Conservation (phyloP, 1,140 invertebrate species). For the Caenorhabditis inopinata region DNA sequence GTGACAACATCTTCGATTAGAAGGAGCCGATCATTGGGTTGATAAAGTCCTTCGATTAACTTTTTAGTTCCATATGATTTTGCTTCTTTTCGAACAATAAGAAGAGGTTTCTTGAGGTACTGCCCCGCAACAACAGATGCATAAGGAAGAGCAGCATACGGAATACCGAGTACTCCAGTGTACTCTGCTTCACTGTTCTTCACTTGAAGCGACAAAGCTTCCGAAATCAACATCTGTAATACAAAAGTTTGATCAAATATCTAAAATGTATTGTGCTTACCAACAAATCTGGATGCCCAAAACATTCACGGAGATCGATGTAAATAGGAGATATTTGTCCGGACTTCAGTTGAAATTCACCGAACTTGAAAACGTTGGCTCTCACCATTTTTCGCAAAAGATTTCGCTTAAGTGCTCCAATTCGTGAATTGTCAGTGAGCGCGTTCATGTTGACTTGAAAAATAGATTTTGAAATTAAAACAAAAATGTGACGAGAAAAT, state of each 20-base stretch:
- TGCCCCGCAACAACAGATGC: constrained; percentile 72
- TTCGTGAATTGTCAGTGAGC: not conserved
- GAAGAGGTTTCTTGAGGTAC: constrained; percentile 76
- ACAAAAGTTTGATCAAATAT: not conserved
- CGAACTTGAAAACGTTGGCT: constrained; percentile 76
- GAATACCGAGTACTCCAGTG: constrained; percentile 86
- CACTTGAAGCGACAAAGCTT: constrained; percentile 31
- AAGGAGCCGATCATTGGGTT: constrained; percentile 75
- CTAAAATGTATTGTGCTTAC: constrained; percentile 70
- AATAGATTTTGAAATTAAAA: not conserved
- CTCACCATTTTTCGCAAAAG: constrained; percentile 32
- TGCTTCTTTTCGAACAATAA: constrained; percentile 80
- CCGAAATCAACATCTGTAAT: constrained; percentile 37
- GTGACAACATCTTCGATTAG: constrained; percentile 96
- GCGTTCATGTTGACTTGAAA: not conserved
- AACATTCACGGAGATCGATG: constrained; percentile 84
- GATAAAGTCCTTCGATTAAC: constrained; percentile 80
- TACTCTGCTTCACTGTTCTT: constrained; percentile 38
- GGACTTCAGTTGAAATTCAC: constrained; percentile 85
- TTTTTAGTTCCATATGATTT: constrained; percentile 96
- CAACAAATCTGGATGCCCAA: constrained; percentile 82
- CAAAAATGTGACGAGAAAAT: not conserved
- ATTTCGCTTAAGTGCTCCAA: not conserved
- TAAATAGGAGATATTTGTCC: constrained; percentile 89
- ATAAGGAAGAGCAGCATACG: constrained; percentile 91